Evolutionary conservation across 1,140 invertebrate genomes (phyloP).

Genomic region (Drosophila asahinai): DNA sequence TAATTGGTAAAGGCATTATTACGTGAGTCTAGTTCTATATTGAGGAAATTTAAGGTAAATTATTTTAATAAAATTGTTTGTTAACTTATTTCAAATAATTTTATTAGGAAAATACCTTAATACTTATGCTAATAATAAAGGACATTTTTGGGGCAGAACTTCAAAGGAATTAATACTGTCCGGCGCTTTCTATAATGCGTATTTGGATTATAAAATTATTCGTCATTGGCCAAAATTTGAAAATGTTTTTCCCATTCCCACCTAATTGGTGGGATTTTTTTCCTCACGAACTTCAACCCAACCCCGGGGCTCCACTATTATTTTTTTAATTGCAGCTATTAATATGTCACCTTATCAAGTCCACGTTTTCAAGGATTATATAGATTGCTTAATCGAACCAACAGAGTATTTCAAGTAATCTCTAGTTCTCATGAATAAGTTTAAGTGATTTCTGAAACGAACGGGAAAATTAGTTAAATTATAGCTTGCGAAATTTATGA

Average conservation of each 20-base stretch:
- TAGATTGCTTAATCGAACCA: constrained; percentile 25
- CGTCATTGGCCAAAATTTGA: not conserved
- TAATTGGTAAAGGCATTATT: not conserved
- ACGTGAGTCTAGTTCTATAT: not conserved
- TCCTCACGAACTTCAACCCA: not conserved
- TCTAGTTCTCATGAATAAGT: not conserved
- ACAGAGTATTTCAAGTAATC: constrained; percentile 6
- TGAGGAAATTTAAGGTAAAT: no score
- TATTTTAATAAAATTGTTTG: no score
- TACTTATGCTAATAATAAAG: no score
- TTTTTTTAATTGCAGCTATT: constrained; percentile 6
- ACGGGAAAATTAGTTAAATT: constrained; percentile 6
- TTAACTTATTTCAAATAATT: no score
- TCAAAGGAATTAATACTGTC: no score
- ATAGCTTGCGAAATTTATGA: constrained; percentile 4
- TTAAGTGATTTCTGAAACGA: not conserved
- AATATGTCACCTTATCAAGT: constrained; percentile 27
- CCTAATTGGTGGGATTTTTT: constrained; percentile 6
- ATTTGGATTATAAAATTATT: not conserved
- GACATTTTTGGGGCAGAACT: not conserved
- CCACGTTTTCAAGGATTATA: constrained; percentile 32
- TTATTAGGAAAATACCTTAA: no score
- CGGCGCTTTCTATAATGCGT: no score
- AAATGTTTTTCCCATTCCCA: not conserved
- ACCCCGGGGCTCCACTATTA: not conserved